Evolutionary conservation across 2,113 vertebrate species (phyloP).

Genomic region (Paramisgurnus dabryanus): DNA sequence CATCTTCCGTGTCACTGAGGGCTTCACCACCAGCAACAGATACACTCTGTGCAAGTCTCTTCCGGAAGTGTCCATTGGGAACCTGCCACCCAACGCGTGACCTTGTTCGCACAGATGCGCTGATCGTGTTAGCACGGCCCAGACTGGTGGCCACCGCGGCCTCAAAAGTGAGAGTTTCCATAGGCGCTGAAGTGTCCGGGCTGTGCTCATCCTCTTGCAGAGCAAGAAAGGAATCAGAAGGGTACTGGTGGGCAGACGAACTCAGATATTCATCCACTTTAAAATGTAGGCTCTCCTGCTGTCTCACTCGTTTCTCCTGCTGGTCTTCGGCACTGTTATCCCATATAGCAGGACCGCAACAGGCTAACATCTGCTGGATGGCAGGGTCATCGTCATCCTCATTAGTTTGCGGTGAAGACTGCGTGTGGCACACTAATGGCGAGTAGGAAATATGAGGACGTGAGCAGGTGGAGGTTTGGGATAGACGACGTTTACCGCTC

Average conservation of each 20-base stretch:
- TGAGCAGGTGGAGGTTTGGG: conserved; percentile 86
- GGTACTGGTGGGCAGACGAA: conserved; percentile 86
- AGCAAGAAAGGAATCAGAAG: conserved; percentile 93
- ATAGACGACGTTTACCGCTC: conserved; percentile 84
- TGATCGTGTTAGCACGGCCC: conserved; percentile 93
- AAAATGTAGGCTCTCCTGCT: conserved; percentile 47
- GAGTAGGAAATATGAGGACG: conserved; percentile 92
- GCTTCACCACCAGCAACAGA: conserved; percentile 85
- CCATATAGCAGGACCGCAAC: conserved; percentile 59
- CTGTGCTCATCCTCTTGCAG: conserved; percentile 90
- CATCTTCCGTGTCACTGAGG: conserved; percentile 93
- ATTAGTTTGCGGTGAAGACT: conserved; percentile 72
- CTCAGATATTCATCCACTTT: conserved; percentile 62
- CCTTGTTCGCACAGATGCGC: conserved; percentile 78
- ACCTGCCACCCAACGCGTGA: conserved; percentile 92
- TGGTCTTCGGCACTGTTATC: conserved; percentile 37
- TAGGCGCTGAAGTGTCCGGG: conserved; percentile 87
- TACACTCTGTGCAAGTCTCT: conserved; percentile 84
- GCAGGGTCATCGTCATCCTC: conserved; percentile 63
- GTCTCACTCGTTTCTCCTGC: conserved; percentile 36
- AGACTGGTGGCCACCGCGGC: conserved; percentile 94
- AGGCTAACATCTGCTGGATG: conserved; percentile 64
- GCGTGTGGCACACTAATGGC: conserved; percentile 83
- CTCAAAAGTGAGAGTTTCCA: conserved; percentile 97
- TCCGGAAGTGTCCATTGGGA: conserved; percentile 94